Base-by-base conservation (phyloP, 2,797 vertebrate species). In the Hemibagrus guttatus region DNA sequence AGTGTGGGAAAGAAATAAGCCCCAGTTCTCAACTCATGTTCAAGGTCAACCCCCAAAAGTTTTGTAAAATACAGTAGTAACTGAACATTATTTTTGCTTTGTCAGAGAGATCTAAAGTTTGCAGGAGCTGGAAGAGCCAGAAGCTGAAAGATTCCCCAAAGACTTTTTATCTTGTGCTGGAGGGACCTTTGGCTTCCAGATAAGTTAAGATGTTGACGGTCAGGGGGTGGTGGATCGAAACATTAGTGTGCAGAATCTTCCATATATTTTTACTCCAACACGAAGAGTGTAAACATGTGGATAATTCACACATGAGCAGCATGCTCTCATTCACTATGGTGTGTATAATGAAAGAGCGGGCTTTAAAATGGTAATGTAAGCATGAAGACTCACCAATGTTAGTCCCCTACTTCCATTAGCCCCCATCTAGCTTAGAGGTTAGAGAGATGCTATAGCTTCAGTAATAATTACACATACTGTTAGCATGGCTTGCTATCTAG, bases 361-460 rank as follows among this genome's bases (percentile, higher is more conserved):
- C 91, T 92, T 95, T 95, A 85, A 93, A 94, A 94, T 93, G 92
- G 90, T 94, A 95, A 93, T 92, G 84, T 74, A 69, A 85, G 16
- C 58, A 89, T 74, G 81, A 90, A 90, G 88, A 71, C 87, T 90
- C 88, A 90, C 91, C 92, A 93, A 93, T 91, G 91, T 89, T 56
- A 92, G 79, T 86, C 87, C 64, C 88, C 61, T 88, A 69, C 63
- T 71, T 88, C 91, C 89, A 91, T 91, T 90, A 89, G 89, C 86
- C 72, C 92, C 85, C 89, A 88, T 79, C 86, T 71, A 35, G 72
- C 23, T 64, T n/a, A n/a, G 46, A 81, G 87, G 84, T 86, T 87
- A 58, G 85, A 68, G 87, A 89, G 86, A 86, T 79, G 81, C 78
- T 82, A 68, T 42, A 71, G 91, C 91, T 92, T 94, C 94, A 93